These are phyloP conservation scores for Andrena trimmerana DNA, from an alignment of 2,888 invertebrate species.

Conservation along the genomic window DNA sequence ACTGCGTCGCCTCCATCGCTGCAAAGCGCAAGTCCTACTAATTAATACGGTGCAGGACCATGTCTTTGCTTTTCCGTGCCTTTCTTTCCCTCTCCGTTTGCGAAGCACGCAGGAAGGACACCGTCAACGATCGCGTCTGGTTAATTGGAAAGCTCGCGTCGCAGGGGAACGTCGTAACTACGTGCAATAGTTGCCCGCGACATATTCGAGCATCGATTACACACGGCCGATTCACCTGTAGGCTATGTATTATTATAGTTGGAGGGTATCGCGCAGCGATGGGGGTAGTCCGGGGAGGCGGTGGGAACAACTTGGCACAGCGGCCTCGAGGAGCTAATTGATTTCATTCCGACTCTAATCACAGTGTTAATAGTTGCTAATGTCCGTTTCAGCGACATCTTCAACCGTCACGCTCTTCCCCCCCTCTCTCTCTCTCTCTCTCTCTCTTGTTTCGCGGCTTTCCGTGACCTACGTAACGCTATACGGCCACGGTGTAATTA, in stretches of 20 bases:
- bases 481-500: constrained; percentile 56
- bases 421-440: constrained; percentile 17
- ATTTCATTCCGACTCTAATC: no score
- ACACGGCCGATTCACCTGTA: no score
- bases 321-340: no score
- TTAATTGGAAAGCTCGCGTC: constrained; percentile 17
- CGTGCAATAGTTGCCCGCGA: constrained; percentile 2
- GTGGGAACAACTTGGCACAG: no score
- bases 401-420: no score
- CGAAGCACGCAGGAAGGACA: neutral
- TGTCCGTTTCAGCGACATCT: no score
- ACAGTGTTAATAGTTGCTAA: neutral
- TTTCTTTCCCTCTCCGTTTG: neutral
- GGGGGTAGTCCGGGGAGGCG: no score
- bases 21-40: constrained; percentile 3
- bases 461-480: constrained; percentile 27
- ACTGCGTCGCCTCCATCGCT: neutral
- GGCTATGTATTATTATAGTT: no score
- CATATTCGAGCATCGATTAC: no score
- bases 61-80: neutral
- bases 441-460: constrained; percentile 32
- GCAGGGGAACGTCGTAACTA: neutral
- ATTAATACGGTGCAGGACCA: constrained; percentile 10
- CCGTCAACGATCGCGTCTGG: neutral
- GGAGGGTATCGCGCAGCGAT: no score